Percentiles rank a stretch among this genome's conserved stretches.
Conservation (phyloP, 2,888 invertebrate genomes). For the Caenorhabditis auriculariae region DNA sequence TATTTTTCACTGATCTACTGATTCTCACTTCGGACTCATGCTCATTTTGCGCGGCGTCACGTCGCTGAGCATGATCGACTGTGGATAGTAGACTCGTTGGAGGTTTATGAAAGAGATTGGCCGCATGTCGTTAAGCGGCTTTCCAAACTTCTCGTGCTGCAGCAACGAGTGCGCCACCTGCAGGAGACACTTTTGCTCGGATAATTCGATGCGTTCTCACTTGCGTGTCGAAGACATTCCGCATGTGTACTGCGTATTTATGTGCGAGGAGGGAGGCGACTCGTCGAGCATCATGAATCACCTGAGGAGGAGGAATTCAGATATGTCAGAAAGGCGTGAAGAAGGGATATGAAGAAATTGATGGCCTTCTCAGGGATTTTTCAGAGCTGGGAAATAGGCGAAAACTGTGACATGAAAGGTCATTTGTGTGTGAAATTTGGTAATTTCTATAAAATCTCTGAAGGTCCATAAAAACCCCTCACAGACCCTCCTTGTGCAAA, state of each 20-base stretch:
- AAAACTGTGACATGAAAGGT: too few relatives aligned
- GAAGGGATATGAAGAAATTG: too few relatives aligned
- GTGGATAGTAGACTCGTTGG: constrained; percentile 63
- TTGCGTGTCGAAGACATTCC: constrained; percentile 62
- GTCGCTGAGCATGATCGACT: constrained; percentile 83
- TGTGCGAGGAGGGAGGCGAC: constrained; percentile 53
- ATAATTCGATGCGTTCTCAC: constrained; percentile 26
- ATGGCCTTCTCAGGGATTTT: too few relatives aligned
- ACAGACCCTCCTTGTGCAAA: too few relatives aligned
- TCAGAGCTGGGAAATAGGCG: too few relatives aligned
- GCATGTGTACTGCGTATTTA: constrained; percentile 56
- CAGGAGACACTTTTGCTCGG: too few relatives aligned
- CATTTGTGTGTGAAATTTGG: too few relatives aligned
- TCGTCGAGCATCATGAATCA: constrained; percentile 57
- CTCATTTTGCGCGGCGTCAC: constrained; percentile 79
- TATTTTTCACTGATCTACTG: background rate
- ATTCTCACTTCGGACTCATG: constrained; percentile 47
- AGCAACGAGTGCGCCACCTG: constrained; percentile 86
- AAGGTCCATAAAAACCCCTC: too few relatives aligned
- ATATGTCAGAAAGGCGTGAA: too few relatives aligned
- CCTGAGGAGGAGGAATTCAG: too few relatives aligned
- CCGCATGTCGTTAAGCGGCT: constrained; percentile 91
- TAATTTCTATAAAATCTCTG: too few relatives aligned
- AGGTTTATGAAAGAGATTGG: constrained; percentile 87
- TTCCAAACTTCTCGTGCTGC: constrained; percentile 83